Evolutionary conservation across 2,113 vertebrate genomes (phyloP), one percentile per base, ranked within the genome.

Genomic region (Glaucidium brasilianum): DNA sequence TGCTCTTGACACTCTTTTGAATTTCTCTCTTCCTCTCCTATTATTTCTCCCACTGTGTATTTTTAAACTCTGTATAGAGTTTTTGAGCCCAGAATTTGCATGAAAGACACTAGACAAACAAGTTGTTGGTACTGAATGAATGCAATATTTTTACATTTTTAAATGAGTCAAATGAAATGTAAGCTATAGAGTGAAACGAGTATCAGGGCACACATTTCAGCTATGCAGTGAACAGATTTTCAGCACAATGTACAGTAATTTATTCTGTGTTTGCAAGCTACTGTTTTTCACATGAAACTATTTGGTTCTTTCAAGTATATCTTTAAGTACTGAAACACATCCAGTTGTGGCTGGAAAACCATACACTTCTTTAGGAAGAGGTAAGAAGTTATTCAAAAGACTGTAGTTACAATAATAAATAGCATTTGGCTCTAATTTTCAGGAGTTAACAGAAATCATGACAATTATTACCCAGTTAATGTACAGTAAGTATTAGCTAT

Each of bases 401-500:
- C 34, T 75, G 39, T 35, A 80, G 50, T 72, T 90, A 82, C 59
- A 97, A 63, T 50, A 82, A 67, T 58, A 90, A 97, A 89, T 74
- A 88, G 49, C 34, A 84, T 93, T 96, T 93, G 77, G 88, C 90
- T 89, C 74, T 72, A 58, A 74, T 85, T 96, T 97, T 90, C 80
- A 88, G 96, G 90, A 96, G 93, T 78, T 92, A 84, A 30, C 88
- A 90, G 97, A 98, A 98, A 97, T 94, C 87, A 95, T 80, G 95
- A 94, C 96, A 97, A 92, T 98, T 97, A 98, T 94, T 85, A 34
- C 88, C 84, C 62, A 64, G 90, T 92, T 66, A 96, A 97, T 50
- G 91, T 96, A 96, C 97, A 75, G 60, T 71, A 97, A 98, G 97
- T 96, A 96, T 93, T 67, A 68, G 52, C 97, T 94, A 96, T 98